Base-by-base conservation (phyloP, 2,888 invertebrate genomes). In the Celastrina argiolus region DNA sequence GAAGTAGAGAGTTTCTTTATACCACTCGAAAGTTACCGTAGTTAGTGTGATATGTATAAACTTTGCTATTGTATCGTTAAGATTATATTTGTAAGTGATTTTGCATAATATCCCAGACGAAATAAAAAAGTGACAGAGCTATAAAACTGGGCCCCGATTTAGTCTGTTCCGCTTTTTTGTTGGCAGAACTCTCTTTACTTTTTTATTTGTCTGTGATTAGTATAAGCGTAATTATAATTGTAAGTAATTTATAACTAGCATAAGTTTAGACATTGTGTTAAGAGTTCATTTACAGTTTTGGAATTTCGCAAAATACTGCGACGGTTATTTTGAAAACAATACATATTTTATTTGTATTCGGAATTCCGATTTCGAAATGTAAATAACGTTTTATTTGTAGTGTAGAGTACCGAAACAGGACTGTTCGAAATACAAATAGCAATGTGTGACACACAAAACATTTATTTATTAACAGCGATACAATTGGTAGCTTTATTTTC, bases 1-100 rank as follows among this genome's bases (percentile, higher is more conserved):
- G 85, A 85, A 64, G 85, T 84, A 1, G 88, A 87, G 36, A 86
- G 84, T 69, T 84, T 87, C 69, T 82, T 81, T 67, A 71, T 88
- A 68, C 82, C 83, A 7, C 69, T 79, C 2, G 85, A 84, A 41
- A 78, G 72, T 58, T 81, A 77, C 67, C 73, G 73, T 14, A 65
- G 69, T 67, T 68, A 67, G 28, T 64, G 34, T 36, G 22, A 51
- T 22, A 26, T n/a, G n/a, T n/a, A n/a, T 12, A 51, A 45, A 51
- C 51, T 51, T 22, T 14, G 22, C 36, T 36, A 36, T 31, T 4
- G 0, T 12, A 36, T 6, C n/a, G 51, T 51, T n/a, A n/a, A n/a
- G 22, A 18, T 51, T 6, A 3, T 31, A 31, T 6, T 45, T 45
- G 10, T 45, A 22, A 45, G 18, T 45, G 18, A 45, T 45, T 45